Conservation (phyloP, 1,140 invertebrate species). For the Saccostrea glomerata region DNA sequence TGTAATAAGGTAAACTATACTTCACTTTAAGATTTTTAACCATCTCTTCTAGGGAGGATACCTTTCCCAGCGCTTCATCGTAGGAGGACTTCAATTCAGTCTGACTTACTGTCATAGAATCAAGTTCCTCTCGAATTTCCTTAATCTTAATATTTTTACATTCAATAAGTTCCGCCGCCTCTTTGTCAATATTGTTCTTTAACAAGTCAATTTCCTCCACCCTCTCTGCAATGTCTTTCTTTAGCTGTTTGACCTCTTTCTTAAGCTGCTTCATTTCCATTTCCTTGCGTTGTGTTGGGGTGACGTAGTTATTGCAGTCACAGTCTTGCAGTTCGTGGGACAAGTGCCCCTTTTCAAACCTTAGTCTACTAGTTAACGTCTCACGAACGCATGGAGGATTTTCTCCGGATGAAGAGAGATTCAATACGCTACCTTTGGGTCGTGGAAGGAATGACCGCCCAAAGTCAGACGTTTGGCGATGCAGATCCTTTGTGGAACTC, state of each 20-base stretch:
- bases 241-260: slow-evolving; percentile 59
- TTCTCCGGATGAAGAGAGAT: not conserved
- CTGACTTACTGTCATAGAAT: slow-evolving; percentile 43
- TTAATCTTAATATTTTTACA: slow-evolving; percentile 51
- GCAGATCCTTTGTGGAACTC: not conserved
- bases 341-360: slow-evolving; percentile 61
- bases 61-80: slow-evolving; percentile 49
- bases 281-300: slow-evolving; percentile 67
- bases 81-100: slow-evolving; percentile 54
- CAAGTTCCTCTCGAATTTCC: slow-evolving; percentile 48
- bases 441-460: not conserved
- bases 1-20: not conserved
- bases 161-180: slow-evolving; percentile 46
- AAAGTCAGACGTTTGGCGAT: not conserved
- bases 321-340: slow-evolving; percentile 51
- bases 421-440: not conserved
- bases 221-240: slow-evolving; percentile 56
- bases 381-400: slow-evolving; percentile 51
- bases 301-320: slow-evolving; percentile 61
- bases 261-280: slow-evolving; percentile 61
- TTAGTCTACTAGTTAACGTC: slow-evolving; percentile 60
- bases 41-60: slow-evolving; percentile 50
- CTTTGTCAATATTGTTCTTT: slow-evolving; percentile 47
- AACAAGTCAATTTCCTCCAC: slow-evolving; percentile 55
- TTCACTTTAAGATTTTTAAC: slow-evolving; percentile 57